These are phyloP conservation scores for Hirtodrosophila trivittata DNA, from an alignment of 2,888 invertebrate genomes.

Conservation along the genomic window DNA sequence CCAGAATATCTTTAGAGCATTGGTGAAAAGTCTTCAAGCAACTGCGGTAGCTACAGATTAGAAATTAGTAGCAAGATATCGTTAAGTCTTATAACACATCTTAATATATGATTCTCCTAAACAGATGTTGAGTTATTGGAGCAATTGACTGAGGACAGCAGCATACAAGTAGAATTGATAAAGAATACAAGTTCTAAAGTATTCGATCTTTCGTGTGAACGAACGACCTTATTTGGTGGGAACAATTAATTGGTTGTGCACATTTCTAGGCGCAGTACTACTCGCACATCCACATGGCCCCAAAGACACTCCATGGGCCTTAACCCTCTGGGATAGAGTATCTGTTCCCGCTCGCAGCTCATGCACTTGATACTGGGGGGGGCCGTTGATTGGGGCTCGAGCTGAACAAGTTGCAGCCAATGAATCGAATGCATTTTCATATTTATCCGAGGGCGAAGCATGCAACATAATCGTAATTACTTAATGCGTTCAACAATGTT, in stretches of 20 bases:
- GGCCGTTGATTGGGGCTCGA: background rate
- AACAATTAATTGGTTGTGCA: slow-evolving; percentile 27
- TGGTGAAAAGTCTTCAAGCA: too few relatives aligned
- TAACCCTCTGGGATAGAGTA: background rate
- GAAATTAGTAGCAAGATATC: too few relatives aligned
- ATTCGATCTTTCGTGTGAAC: slow-evolving; percentile 14
- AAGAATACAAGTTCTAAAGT: slow-evolving; percentile 10
- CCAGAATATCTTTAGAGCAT: too few relatives aligned
- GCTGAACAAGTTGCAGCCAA: slow-evolving; percentile 40
- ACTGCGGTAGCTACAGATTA: too few relatives aligned
- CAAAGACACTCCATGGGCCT: background rate
- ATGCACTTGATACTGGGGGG: background rate
- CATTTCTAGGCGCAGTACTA: too few relatives aligned
- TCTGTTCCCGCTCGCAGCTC: background rate
- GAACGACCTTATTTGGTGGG: slow-evolving; percentile 38
- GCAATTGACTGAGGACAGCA: too few relatives aligned
- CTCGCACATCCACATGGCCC: slow-evolving; percentile 44
- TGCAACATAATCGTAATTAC: slow-evolving; percentile 60
- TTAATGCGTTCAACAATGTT: slow-evolving; percentile 67
- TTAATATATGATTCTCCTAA: too few relatives aligned
- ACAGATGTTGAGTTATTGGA: too few relatives aligned
- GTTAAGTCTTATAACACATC: too few relatives aligned
- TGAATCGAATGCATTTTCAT: slow-evolving; percentile 49
- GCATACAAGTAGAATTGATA: slow-evolving; percentile 1
- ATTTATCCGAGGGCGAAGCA: slow-evolving; percentile 21